Evolutionary conservation across 2,113 vertebrate genomes (phyloP), one percentile per base, ranked within the genome.

Genomic region (Rattus rattus): DNA sequence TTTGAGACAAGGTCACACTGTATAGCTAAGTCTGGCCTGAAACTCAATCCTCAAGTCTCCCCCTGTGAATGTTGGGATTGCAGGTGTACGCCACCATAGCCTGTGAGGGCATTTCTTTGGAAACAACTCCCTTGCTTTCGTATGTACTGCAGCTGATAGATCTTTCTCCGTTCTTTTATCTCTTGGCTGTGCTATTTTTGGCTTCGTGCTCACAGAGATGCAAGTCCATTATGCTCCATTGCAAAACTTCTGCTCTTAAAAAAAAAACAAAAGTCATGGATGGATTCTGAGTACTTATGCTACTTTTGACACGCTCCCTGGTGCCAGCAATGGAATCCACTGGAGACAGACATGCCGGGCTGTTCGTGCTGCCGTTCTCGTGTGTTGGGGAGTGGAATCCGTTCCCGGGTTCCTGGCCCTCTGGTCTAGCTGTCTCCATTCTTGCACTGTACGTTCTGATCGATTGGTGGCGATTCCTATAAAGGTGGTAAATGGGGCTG

Each of bases 101-200:
- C 65, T n/a, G 49, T 52, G 63, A 8, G 19, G 43, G 5, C 63
- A 49, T 70, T 70, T 63, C 67, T 88, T 72, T 54, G 67, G 63
- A 88, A 72, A 72, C 22, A 70, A 54, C 33, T 54, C 67, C 49
- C 85, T 36, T 88, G 47, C 49, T 70, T 47, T 49, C 47, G 36
- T 54, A 70, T 14, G 17, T 22, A 54, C 85, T 88, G 49, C 49
- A 72, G 47, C 43, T 87, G 69, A 72, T 72, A 88, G 47, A 88
- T n/a, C 33, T 88, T 72, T 72, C 85, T 88, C 33, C 4, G 1
- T 54, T 72, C 65, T 54, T 88, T 72, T 88, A n/a, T 88, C 65
- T 88, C 85, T 70, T 70, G 47, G 49, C 67, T 70, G 67, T 88
- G 67, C 85, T 88, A 88, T 88, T 88, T 88, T 88, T 67, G 84